Evolutionary conservation across 2,113 vertebrate genomes (phyloP), one percentile per base, ranked within the genome.

Genomic region (Numida meleagris): DNA sequence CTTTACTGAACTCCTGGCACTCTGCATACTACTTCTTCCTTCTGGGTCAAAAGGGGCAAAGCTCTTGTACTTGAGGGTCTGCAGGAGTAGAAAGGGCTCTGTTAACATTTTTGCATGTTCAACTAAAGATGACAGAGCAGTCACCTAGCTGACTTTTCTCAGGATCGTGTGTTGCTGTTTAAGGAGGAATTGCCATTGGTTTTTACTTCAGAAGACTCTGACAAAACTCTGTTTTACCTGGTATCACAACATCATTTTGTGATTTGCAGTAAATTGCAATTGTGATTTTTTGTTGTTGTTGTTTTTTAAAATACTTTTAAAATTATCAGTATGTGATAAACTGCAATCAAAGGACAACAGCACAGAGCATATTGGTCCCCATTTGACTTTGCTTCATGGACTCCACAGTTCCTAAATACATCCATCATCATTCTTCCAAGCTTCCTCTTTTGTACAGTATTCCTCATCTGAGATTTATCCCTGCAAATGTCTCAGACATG

Each of bases 11-110:
- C 58, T 95, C 84, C 92, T 95, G 82, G 80, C 82, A 66, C 33
- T 88, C 70, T 50, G 45, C 88, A 76, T 40, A 90, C 73, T 36
- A 70, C 93, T 96, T 93, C 92, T 80, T 92, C 42, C 45, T 93
- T 74, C 58, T 88, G 68, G 93, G 95, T 97, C 91, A 95, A 88
- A 86, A 82, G 94, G 93, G 88, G 80, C 43, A 95, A 93, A 94
- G 50, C 82, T 86, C 80, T 95, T 88, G 70, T 72, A 55, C 81
- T 95, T 95, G 88, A 93, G 83, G 74, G 83, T 90, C 79, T 95
- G 73, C 89, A 94, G 91, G 75, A 78, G 91, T 4, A 94, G 90
- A 90, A 94, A 93, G 82, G 68, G 61, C 73, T 90, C 11, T 88
- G 95, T 91, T 95, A 94, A 92, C 50, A 88, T 92, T 95, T 95